These are phyloP conservation scores for Puma concolor DNA, from an alignment of 2,113 vertebrate genomes.

Conservation along the genomic window DNA sequence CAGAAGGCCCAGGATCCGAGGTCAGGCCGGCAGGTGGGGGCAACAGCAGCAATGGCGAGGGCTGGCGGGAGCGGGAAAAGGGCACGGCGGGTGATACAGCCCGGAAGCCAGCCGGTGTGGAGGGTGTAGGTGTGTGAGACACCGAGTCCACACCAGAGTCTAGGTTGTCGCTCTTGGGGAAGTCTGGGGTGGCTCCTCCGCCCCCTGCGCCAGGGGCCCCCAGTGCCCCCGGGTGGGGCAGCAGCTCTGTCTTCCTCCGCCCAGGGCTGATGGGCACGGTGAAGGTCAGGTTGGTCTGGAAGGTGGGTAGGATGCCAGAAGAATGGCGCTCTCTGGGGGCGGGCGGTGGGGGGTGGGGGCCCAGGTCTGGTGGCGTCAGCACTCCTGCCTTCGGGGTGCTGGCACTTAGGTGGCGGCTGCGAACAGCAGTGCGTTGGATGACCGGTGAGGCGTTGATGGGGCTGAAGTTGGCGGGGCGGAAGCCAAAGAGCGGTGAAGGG, in stretches of 20 bases:
- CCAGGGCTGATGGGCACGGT: constrained; percentile 95
- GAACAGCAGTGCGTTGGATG: constrained; percentile 82
- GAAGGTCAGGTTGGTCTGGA: constrained; percentile 93
- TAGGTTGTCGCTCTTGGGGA: constrained; percentile 83
- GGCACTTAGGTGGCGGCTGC: constrained; percentile 90
- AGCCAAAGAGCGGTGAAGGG: constrained; percentile 93
- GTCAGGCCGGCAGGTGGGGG: constrained; percentile 88
- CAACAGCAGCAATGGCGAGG: constrained; percentile 90
- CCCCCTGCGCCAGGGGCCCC: constrained; percentile 62
- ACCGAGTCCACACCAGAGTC: constrained; percentile 81
- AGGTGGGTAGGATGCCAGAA: constrained; percentile 89
- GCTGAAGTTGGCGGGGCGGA: constrained; percentile 94
- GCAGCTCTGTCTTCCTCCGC: constrained; percentile 89
- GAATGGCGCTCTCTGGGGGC: constrained; percentile 90
- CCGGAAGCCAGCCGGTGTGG: constrained; percentile 88
- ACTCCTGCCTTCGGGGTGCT: constrained; percentile 87
- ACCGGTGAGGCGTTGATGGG: constrained; percentile 92
- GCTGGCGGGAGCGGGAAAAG: constrained; percentile 84
- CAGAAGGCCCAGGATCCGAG: constrained; percentile 84
- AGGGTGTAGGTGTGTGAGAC: constrained; percentile 89
- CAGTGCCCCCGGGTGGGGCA: constrained; percentile 62
- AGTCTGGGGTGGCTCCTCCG: constrained; percentile 75
- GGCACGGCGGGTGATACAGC: constrained; percentile 84
- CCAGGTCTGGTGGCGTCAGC: constrained; percentile 81
- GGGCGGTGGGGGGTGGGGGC: constrained; percentile 82